These are phyloP conservation scores for Rhopalosiphum padi DNA, from an alignment of 1,140 invertebrate species.

Conservation along the genomic window DNA sequence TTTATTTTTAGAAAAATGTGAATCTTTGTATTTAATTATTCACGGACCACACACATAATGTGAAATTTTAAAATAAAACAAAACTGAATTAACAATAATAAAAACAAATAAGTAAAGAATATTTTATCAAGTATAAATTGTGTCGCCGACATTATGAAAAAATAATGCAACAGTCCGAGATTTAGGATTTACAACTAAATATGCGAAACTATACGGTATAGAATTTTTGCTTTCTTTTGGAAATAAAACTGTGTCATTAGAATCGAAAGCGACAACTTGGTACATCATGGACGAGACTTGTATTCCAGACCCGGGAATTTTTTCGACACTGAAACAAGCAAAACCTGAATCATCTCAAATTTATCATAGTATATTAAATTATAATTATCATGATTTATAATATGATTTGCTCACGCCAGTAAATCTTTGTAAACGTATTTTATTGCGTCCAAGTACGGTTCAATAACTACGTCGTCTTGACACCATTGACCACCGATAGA, in stretches of 20 bases:
- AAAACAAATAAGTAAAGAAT: not conserved
- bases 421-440: slow-evolving; percentile 72
- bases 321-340: slow-evolving; percentile 33
- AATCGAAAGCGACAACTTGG: not conserved
- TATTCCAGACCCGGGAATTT: not conserved
- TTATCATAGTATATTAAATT: not conserved
- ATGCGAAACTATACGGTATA: slow-evolving; percentile 29
- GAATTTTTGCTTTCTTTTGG: not conserved
- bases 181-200: slow-evolving; percentile 38
- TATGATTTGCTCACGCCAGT: slow-evolving; percentile 65
- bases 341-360: not conserved
- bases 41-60: not conserved
- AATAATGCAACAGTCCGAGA: slow-evolving; percentile 31
- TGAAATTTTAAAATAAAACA: not conserved
- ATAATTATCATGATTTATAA: not conserved
- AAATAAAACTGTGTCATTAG: not conserved
- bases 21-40: not conserved
- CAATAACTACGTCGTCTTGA: slow-evolving; percentile 70
- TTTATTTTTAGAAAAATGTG: not conserved
- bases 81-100: not conserved
- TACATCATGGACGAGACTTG: slow-evolving; percentile 18
- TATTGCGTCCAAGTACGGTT: slow-evolving; percentile 69
- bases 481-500: slow-evolving; percentile 70
- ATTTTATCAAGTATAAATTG: slow-evolving; percentile 34
- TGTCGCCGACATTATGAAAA: slow-evolving; percentile 39